Evolutionary conservation across 2,113 vertebrate genomes (phyloP).

Genomic region (Plotosus lineatus): DNA sequence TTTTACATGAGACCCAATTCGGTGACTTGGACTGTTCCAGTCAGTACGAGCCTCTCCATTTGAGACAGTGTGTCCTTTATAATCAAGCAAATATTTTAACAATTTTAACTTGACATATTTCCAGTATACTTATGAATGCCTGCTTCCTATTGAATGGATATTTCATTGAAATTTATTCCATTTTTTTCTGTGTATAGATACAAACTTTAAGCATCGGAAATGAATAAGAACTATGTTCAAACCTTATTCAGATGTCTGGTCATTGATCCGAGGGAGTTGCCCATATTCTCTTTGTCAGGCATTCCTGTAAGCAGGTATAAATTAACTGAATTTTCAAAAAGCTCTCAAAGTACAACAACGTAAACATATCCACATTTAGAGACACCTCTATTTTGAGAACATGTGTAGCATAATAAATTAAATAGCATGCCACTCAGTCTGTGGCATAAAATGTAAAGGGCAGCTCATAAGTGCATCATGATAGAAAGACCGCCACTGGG

Average conservation of each 20-base stretch:
- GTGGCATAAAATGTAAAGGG: background rate
- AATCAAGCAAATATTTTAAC: slow-evolving; percentile 63
- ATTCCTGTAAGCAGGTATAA: slow-evolving; percentile 75
- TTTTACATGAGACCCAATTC: too few relatives aligned
- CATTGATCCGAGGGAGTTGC: slow-evolving; percentile 77
- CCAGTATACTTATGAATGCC: background rate
- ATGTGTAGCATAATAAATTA: background rate
- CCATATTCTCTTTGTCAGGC: slow-evolving; percentile 90
- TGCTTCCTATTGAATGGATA: background rate
- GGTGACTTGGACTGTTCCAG: background rate
- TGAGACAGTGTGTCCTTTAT: slow-evolving; percentile 51
- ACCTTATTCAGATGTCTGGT: slow-evolving; percentile 87
- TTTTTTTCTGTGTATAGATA: background rate
- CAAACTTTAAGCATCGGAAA: background rate
- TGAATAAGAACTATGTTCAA: slow-evolving; percentile 52
- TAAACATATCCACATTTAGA: background rate
- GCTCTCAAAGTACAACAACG: background rate
- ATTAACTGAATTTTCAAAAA: background rate
- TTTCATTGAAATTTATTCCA: background rate
- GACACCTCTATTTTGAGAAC: background rate
- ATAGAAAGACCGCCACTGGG: background rate
- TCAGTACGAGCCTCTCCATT: background rate
- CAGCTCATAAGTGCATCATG: background rate
- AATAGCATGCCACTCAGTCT: background rate
- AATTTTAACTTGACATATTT: slow-evolving; percentile 55